A percentile compares a stretch with the other conserved stretches of the same genome.
phyloP scores from a whole-genome alignment of 2,113 vertebrate species.

The Zonotrichia leucophrys region DNA sequence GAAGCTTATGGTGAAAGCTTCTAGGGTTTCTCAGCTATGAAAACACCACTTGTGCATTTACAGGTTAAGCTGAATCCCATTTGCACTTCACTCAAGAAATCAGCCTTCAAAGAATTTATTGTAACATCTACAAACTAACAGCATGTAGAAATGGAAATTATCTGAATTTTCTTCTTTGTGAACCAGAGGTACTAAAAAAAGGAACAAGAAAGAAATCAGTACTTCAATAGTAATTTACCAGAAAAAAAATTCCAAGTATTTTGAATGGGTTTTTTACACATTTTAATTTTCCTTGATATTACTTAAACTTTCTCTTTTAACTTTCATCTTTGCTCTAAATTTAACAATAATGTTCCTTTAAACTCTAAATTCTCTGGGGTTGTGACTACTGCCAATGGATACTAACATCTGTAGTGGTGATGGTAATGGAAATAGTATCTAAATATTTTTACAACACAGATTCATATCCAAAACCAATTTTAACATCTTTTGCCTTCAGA shows the following conservation, averaged over 20 bases:
- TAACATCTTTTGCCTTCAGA: not conserved
- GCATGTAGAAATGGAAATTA: not conserved
- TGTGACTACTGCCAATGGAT: not conserved
- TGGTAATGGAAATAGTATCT: not conserved
- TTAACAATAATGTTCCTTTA: not conserved
- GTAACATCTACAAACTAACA: not conserved
- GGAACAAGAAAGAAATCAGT: not conserved
- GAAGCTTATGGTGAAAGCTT: not conserved
- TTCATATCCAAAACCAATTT: not conserved
- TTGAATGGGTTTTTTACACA: not conserved
- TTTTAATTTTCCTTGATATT: not conserved
- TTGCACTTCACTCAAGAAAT: not conserved
- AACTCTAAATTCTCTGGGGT: not conserved
- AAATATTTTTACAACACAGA: not conserved
- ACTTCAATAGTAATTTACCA: not conserved
- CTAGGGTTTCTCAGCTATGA: not conserved
- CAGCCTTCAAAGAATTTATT: not conserved
- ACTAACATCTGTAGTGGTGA: not conserved
- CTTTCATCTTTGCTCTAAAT: not conserved
- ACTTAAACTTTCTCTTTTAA: not conserved
- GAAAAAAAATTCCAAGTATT: accelerated
- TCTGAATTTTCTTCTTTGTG: not conserved
- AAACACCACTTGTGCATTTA: not conserved
- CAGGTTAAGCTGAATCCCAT: not conserved
- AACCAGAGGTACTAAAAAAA: not conserved